Percentiles rank a stretch among this genome's conserved stretches.
Conservation (phyloP, 2,113 vertebrate genomes). For the Gnathonemus longibarbis region DNA sequence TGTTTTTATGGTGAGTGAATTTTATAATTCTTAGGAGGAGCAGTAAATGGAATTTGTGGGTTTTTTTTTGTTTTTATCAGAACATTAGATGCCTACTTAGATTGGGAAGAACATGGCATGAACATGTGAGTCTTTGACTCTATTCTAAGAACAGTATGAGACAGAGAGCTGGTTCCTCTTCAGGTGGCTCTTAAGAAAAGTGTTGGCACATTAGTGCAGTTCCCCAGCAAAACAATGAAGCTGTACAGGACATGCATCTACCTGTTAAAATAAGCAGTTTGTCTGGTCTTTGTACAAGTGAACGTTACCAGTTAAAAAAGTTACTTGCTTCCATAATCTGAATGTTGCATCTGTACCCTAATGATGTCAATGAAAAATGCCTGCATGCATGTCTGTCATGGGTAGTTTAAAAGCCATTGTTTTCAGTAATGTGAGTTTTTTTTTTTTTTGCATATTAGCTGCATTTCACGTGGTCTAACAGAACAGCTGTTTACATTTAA, state of each 20-base stretch:
- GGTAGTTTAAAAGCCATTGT: background rate
- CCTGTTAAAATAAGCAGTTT: background rate
- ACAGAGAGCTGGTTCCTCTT: background rate
- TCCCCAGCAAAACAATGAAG: background rate
- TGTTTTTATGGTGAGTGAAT: background rate
- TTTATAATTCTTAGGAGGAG: background rate
- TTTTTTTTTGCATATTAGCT: background rate
- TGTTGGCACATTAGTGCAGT: background rate
- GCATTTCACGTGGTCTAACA: background rate
- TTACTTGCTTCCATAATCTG: background rate
- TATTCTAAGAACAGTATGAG: background rate
- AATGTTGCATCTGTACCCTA: background rate
- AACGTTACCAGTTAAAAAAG: background rate
- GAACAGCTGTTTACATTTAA: conserved; percentile 1
- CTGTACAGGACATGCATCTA: background rate
- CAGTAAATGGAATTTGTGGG: background rate
- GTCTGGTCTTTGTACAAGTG: background rate
- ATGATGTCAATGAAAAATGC: background rate
- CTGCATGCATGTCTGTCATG: background rate
- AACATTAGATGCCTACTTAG: background rate
- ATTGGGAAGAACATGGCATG: background rate
- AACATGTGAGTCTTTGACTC: background rate
- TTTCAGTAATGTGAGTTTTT: background rate
- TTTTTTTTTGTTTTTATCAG: background rate
- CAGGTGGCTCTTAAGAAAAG: background rate